Evolutionary conservation across 2,797 vertebrate genomes (phyloP).

Genomic region (Eremophila alpestris): DNA sequence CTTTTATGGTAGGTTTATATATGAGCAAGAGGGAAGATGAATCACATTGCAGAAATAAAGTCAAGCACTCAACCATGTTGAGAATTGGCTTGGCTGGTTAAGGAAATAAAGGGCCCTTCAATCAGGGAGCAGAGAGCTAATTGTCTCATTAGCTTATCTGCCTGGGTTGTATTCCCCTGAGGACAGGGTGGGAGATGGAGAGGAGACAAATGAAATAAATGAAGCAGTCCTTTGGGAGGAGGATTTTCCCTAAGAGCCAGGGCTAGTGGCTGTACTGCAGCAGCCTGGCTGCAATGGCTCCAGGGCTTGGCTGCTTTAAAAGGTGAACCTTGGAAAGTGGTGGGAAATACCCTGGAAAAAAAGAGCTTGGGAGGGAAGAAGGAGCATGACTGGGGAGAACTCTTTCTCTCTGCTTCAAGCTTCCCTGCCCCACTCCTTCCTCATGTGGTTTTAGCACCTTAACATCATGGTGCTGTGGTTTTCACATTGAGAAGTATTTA

Average conservation of each 20-base stretch:
- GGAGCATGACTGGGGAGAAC: neutral
- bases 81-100: constrained; percentile 54
- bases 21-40: constrained; percentile 39
- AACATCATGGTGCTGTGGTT: neutral
- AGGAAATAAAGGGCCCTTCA: constrained; percentile 65
- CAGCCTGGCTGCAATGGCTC: neutral
- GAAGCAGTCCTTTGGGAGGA: constrained; percentile 12
- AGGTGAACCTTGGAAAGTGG: neutral
- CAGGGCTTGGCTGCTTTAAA: neutral
- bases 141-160: constrained; percentile 71
- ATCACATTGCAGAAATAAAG: constrained; percentile 54
- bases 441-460: neutral
- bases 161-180: constrained; percentile 44
- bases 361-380: neutral
- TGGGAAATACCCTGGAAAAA: neutral
- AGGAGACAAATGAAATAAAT: constrained; percentile 48
- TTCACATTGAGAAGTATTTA: neutral
- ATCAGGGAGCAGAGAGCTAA: constrained; percentile 57
- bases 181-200: constrained; percentile 37
- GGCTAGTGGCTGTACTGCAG: neutral
- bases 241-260: neutral
- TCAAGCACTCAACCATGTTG: neutral
- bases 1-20: constrained; percentile 40
- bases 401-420: neutral
- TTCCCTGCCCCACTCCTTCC: neutral